These are phyloP conservation scores for Drosophila navojoa DNA, from an alignment of 1,140 invertebrate genomes.

Conservation along the genomic window DNA sequence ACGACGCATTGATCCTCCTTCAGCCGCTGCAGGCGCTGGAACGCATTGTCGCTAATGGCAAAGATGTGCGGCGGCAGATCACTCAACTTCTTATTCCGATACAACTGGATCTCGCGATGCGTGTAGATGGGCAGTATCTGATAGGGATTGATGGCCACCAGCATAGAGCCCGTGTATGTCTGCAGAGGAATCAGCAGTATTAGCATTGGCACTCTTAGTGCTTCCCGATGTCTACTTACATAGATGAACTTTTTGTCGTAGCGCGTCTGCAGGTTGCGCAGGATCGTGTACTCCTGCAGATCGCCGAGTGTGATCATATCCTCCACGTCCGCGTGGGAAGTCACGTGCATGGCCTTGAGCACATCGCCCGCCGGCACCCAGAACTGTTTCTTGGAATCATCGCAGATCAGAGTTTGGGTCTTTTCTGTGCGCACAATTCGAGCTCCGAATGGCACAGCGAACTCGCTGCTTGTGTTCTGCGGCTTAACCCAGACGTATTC, in stretches of 20 bases:
- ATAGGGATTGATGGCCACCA: conserved; percentile 97
- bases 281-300: conserved; percentile 95
- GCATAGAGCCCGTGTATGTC: conserved; percentile 97
- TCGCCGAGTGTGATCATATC: conserved; percentile 98
- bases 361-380: conserved; percentile 85
- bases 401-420: conserved; percentile 90
- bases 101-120: conserved; percentile 92
- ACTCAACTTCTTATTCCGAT: conserved; percentile 91
- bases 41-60: conserved; percentile 95
- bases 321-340: conserved; percentile 93
- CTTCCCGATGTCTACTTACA: conserved; percentile 86
- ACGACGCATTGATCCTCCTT: conserved; percentile 95
- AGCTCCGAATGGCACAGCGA: conserved; percentile 93
- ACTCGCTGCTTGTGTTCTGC: conserved; percentile 86
- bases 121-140: conserved; percentile 96
- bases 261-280: conserved; percentile 95
- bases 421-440: conserved; percentile 91
- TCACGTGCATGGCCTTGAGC: conserved; percentile 93
- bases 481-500: conserved; percentile 95
- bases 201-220: background rate
- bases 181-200: conserved; percentile 83
- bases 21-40: conserved; percentile 90
- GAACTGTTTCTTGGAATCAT: conserved; percentile 90
- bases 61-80: conserved; percentile 97
- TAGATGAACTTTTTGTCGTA: conserved; percentile 96